phyloP scores from a whole-genome alignment of 2,888 invertebrate species.

The Drosophila pseudotalamancana region DNA sequence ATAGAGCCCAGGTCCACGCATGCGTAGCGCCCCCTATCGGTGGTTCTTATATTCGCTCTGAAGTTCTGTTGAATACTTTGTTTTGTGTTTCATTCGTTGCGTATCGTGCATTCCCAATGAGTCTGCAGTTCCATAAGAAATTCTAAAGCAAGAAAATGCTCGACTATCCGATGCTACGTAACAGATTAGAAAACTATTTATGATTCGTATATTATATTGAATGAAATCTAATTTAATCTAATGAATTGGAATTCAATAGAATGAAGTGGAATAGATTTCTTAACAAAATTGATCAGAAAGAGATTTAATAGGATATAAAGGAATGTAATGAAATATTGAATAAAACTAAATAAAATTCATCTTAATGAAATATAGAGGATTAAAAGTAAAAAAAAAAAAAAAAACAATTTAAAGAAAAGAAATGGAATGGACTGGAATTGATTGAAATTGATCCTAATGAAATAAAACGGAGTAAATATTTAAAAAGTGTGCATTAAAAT shows the following conservation, averaged over 20 bases:
- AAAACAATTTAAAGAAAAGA: too few relatives aligned
- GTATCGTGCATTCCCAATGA: constrained; percentile 55
- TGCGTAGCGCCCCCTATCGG: constrained; percentile 51
- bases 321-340: too few relatives aligned
- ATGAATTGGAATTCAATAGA: background rate
- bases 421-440: background rate
- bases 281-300: too few relatives aligned
- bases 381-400: too few relatives aligned
- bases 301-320: too few relatives aligned
- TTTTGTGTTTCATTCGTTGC: constrained; percentile 24
- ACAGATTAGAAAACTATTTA: too few relatives aligned
- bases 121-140: constrained; percentile 9
- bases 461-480: background rate
- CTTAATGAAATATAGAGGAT: too few relatives aligned
- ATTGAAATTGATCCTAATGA: background rate
- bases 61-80: constrained; percentile 6
- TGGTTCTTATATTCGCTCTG: background rate
- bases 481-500: background rate
- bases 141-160: background rate
- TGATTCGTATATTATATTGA: background rate
- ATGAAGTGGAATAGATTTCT: background rate
- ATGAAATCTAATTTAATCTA: too few relatives aligned
- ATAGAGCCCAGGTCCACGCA: constrained; percentile 37
- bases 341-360: too few relatives aligned
- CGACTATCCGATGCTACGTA: constrained; percentile 15